A percentile compares a stretch with the other conserved stretches of the same genome.
phyloP scores from a whole-genome alignment of 2,797 vertebrate species.

The Megaceryle alcyon region DNA sequence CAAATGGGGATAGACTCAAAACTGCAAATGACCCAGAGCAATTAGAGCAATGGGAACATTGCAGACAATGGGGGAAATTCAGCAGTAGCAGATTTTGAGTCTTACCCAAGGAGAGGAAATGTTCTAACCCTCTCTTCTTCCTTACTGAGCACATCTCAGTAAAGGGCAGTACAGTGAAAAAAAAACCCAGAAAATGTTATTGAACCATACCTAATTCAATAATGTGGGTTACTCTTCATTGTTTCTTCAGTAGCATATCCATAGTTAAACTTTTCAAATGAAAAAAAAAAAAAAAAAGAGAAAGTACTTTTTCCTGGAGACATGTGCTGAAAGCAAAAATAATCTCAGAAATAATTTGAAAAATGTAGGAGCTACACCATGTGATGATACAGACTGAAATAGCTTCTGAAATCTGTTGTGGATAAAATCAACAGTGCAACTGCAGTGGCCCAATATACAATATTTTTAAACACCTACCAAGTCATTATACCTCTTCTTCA shows the following conservation, averaged over 20 bases:
- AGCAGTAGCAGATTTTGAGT: neutral
- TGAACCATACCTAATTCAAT: neutral
- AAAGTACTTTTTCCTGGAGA: neutral
- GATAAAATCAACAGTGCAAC: neutral
- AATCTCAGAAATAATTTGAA: neutral
- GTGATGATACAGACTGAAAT: neutral
- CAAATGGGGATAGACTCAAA: neutral
- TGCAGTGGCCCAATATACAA: neutral
- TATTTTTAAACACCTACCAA: neutral
- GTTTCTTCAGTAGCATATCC: neutral
- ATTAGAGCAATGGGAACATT: neutral
- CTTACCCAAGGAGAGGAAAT: neutral
- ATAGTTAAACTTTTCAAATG: neutral
- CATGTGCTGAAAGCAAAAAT: neutral
- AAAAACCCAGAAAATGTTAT: neutral
- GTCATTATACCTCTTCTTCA: neutral
- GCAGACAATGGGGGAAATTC: neutral
- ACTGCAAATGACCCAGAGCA: neutral
- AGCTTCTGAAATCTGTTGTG: neutral
- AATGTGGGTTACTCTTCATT: neutral
- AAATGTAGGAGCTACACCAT: neutral
- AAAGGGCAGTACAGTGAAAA: neutral
- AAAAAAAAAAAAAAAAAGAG: neutral
- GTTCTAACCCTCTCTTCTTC: accelerated
- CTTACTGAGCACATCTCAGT: neutral